Percentiles rank a stretch among this genome's conserved stretches.
phyloP scores from a whole-genome alignment of 1,140 invertebrate species.

The Linepithema humile region DNA sequence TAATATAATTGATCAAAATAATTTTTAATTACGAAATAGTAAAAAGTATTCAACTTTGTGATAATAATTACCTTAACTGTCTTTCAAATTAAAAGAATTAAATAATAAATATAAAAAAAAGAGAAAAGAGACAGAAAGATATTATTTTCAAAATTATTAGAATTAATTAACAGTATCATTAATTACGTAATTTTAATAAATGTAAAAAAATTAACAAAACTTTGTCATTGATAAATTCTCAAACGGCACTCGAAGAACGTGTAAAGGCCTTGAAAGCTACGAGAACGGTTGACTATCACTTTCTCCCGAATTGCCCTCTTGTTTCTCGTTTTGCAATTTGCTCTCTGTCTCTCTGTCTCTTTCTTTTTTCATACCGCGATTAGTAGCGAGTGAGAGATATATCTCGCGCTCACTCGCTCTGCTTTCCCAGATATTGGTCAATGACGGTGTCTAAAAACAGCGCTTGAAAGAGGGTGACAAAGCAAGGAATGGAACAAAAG shows the following conservation, averaged over 20 bases:
- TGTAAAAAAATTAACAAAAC: too few relatives aligned
- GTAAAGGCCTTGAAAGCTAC: constrained; percentile 32
- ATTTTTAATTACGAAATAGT: background rate
- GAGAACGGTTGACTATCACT: constrained; percentile 38
- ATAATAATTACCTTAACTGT: too few relatives aligned
- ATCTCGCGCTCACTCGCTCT: background rate
- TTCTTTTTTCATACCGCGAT: background rate
- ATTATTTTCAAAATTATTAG: background rate
- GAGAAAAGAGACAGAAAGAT: too few relatives aligned
- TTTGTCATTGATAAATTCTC: background rate
- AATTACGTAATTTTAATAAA: constrained; percentile 3
- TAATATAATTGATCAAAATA: background rate
- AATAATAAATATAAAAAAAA: too few relatives aligned
- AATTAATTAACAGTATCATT: background rate
- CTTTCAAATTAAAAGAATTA: too few relatives aligned
- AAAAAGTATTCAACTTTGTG: too few relatives aligned
- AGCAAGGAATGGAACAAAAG: background rate
- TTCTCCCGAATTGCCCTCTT: constrained; percentile 34
- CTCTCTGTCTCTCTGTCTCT: background rate
- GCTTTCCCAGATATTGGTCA: background rate
- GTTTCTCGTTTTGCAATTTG: constrained; percentile 9
- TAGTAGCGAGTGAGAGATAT: background rate
- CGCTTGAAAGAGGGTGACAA: background rate
- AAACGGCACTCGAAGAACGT: constrained; percentile 15
- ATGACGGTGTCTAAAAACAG: background rate